Evolutionary conservation across 2,113 vertebrate species (phyloP), one percentile per base, ranked within the genome.

Genomic region (Fregetta grallaria): DNA sequence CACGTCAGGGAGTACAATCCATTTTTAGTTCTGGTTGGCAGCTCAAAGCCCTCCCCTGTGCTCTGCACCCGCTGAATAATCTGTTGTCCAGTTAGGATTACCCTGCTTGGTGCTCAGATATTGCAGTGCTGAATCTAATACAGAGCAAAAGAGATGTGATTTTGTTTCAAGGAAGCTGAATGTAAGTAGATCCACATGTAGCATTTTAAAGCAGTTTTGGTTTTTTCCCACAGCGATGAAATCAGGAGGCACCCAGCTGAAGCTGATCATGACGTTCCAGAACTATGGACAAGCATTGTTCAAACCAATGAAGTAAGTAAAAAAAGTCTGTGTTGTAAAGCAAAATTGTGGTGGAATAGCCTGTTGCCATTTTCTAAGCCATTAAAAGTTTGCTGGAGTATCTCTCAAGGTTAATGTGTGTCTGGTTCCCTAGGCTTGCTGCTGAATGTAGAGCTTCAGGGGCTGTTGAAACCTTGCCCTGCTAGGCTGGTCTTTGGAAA

Each of bases 261-360:
- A 99, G 97, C 98, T 99, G 97, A 99, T 99, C 98, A 99, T 99
- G 99, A 99, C 99, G 42, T 99, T 99, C 98, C 99, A 99, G 97
- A 99, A 99, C 97, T 99, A 99, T 11, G 99, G 99, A 70, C 99
- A 99, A 94, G 99, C 99, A 2, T 98, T 99, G 91, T 99, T 99
- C 94, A 99, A 99, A 94, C 99, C 99, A 62, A 99, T 99, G 99
- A 99, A 99, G 99, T 99, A 98, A 99, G 99, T 99, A 25, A 59
- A 5, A 29, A 9, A 42, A 21, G 5, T 13, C 40, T 53, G 13
- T 21, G 38, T 70, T 65, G 34, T 29, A 22, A 73, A 62, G 67
- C 63, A 42, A 26, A 47, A 30, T 21, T 40, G 30, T 52, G 53
- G 19, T 58, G 45, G 44, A 63, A 44, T 25, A 30, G 30, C 15